phyloP scores from a whole-genome alignment of 2,888 invertebrate genomes.

The Microctonus aethiopoides region DNA sequence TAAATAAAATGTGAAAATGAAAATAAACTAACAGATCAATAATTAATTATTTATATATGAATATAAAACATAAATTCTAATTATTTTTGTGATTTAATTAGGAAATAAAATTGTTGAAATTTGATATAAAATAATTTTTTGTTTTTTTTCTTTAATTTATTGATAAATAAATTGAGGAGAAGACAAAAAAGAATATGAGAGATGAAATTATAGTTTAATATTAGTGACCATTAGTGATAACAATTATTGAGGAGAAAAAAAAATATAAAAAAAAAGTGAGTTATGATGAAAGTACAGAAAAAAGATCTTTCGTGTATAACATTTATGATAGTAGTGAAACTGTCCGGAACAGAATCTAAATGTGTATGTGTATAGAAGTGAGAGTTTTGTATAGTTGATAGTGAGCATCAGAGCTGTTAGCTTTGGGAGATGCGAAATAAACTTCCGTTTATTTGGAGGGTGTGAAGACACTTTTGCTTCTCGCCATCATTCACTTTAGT shows the following conservation, averaged over 20 bases:
- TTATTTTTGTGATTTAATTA: no score
- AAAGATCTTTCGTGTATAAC: neutral
- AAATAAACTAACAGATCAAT: no score
- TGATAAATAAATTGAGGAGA: no score
- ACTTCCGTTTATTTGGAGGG: conserved; percentile 44
- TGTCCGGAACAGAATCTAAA: conserved; percentile 38
- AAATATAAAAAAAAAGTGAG: conserved; percentile 12
- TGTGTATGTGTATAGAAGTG: neutral
- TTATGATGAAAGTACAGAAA: neutral
- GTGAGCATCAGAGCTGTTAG: conserved; percentile 22
- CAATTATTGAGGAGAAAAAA: conserved; percentile 48
- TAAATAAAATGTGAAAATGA: no score
- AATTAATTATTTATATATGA: no score
- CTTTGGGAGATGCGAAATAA: conserved; percentile 47
- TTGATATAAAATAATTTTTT: no score
- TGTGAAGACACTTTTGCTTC: neutral
- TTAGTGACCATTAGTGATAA: conserved; percentile 53
- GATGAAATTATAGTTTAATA: no score
- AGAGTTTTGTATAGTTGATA: neutral
- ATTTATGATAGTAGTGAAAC: neutral
- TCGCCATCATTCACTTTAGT: neutral
- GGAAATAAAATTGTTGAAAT: no score
- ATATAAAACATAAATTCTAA: no score
- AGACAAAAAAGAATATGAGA: no score
- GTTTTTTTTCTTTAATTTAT: no score